These are phyloP conservation scores for Drosophila percnosoma DNA, from an alignment of 2,888 invertebrate genomes.

Conservation along the genomic window DNA sequence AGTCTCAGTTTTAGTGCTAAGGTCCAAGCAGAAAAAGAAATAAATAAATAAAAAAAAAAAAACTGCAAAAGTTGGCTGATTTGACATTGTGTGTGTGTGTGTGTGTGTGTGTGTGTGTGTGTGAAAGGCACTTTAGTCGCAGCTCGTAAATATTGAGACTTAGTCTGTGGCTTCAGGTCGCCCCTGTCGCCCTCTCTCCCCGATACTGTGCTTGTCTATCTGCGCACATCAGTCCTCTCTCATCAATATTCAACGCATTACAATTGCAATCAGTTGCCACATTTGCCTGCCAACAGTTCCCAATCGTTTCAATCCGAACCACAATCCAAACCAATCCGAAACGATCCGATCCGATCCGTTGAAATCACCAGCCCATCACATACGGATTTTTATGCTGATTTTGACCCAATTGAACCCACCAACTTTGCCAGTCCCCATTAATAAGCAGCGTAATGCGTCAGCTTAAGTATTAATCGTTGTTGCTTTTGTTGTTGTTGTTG, in stretches of 20 bases:
- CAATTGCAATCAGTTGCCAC: conserved; percentile 79
- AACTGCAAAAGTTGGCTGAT: conserved; percentile 13
- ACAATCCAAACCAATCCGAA: conserved; percentile 28
- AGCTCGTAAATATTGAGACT: conserved; percentile 18
- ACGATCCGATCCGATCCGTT: conserved; percentile 49
- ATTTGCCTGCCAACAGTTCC: conserved; percentile 56
- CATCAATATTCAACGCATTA: conserved; percentile 81
- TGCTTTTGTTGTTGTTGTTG: conserved; percentile 20
- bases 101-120: neutral
- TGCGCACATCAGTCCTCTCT: conserved; percentile 20
- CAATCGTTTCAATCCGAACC: conserved; percentile 22
- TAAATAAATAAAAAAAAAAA: neutral
- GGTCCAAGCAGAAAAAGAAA: conserved; percentile 8
- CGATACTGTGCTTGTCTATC: neutral
- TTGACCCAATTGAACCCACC: conserved; percentile 76
- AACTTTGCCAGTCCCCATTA: conserved; percentile 53
- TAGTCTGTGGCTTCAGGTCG: conserved; percentile 19
- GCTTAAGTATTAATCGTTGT: conserved; percentile 38
- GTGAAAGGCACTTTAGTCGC: conserved; percentile 27
- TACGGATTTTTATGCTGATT: conserved; percentile 76
- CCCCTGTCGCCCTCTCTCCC: neutral
- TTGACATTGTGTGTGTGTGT: conserved; percentile 5
- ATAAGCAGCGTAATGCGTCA: conserved; percentile 63
- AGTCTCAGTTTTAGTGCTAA: neutral
- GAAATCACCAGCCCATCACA: conserved; percentile 69